A percentile compares a stretch with the other conserved stretches of the same genome.
These are phyloP conservation scores for Cyprinodon variegatus DNA, from an alignment of 2,113 vertebrate species.

Conservation along the genomic window DNA sequence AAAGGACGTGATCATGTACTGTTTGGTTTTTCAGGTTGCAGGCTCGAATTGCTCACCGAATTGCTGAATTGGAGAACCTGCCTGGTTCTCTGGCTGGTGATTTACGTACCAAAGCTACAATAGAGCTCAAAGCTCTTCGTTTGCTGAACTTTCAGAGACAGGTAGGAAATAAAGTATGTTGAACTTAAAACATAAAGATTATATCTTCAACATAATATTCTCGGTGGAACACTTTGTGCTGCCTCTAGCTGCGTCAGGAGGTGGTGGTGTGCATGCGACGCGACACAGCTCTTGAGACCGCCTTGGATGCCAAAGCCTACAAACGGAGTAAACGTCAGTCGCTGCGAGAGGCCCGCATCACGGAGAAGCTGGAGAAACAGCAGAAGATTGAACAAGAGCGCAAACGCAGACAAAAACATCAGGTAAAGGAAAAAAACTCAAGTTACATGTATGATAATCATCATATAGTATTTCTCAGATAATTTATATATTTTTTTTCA, in stretches of 20 bases:
- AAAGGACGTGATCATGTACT: not conserved
- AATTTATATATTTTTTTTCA: not conserved
- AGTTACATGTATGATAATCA: not conserved
- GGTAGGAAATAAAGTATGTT: slow-evolving; percentile 63
- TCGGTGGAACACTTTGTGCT: not conserved
- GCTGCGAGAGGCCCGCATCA: slow-evolving; percentile 93
- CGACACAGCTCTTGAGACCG: slow-evolving; percentile 94
- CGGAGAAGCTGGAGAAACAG: slow-evolving; percentile 98
- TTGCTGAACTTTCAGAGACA: slow-evolving; percentile 98
- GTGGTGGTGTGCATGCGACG: slow-evolving; percentile 98
- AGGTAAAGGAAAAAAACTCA: slow-evolving; percentile 89
- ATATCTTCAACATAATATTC: not conserved
- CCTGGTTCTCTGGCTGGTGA: slow-evolving; percentile 94
- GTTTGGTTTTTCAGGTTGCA: slow-evolving; percentile 83
- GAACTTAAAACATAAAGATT: not conserved
- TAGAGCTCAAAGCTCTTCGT: slow-evolving; percentile 94
- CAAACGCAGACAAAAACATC: slow-evolving; percentile 96
- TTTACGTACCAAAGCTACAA: slow-evolving; percentile 96
- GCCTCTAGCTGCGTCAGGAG: slow-evolving; percentile 90
- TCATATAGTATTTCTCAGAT: not conserved
- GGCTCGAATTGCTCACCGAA: slow-evolving; percentile 93
- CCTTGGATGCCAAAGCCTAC: slow-evolving; percentile 95
- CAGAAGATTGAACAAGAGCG: slow-evolving; percentile 98
- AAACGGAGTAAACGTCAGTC: slow-evolving; percentile 98
- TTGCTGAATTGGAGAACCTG: slow-evolving; percentile 95